Base-by-base conservation (phyloP, 2,888 invertebrate genomes). In the Nyleta sp. region DNA sequence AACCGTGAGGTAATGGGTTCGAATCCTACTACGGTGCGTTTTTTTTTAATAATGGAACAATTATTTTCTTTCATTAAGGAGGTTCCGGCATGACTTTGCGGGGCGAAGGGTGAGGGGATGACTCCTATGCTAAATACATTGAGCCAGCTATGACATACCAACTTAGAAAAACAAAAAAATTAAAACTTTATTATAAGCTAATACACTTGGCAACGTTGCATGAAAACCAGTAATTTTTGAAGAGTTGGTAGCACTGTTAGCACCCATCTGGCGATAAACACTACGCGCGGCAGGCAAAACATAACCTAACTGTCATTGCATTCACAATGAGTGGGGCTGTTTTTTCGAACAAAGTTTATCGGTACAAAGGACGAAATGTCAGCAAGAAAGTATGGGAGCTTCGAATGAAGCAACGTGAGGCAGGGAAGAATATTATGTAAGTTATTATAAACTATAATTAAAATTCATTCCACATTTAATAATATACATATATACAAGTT, bases 301-400 rank as follows among this genome's bases (percentile, higher is more conserved):
- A 48, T 48, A 48, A 48, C 48, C 48, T 48, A n/a, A 24, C n/a
- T 24, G 28, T 13, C 50, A 52, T 15, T 17, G 24, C 24, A 7
- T 52, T 52, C 8, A 52, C 13, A 33, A 52, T 52, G 52, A 52
- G 52, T 52, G 33, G 52, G 1, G 15, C 50, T 3, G 52, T 17
- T 17, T 5, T 24, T 2, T 1, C 10, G n/a, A 17, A 59, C 6
- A 44, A 35, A 74, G 67, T 42, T 38, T 59, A 53, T 38, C 52
- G 40, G 38, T 74, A 59, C 42, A 67, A 74, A 46, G 67, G 74
- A 2, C 40, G 48, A 60, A 67, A 20, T 52, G 67, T 74, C 35
- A 59, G 57, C 5, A 46, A 68, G 31, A 68, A 57, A 68, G 59
- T 74, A 15, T 74, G 24, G 33, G 28, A 42, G 15, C 57, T 40